Percentiles rank a stretch among this genome's conserved stretches.
phyloP scores from a whole-genome alignment of 2,888 invertebrate species.

The Macrosoma leucophasiata region DNA sequence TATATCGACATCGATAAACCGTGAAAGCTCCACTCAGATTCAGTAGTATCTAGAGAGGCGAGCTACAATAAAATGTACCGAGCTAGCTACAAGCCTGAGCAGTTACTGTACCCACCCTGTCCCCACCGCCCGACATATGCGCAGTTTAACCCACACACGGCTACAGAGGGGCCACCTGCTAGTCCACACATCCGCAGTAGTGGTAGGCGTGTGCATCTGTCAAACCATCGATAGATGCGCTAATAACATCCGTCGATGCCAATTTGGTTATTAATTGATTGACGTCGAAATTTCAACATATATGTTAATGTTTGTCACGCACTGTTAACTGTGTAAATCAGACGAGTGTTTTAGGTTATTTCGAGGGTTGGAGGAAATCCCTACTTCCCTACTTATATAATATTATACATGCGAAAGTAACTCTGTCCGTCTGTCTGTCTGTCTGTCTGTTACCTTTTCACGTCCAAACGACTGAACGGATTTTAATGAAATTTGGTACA shows the following conservation, averaged over 20 bases:
- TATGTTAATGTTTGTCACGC: too few species aligned
- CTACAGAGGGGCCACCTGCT: constrained; percentile 40
- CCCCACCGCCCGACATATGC: constrained; percentile 52
- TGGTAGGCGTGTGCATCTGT: constrained; percentile 51
- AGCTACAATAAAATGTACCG: constrained; percentile 75
- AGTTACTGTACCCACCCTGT: constrained; percentile 56
- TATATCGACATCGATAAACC: constrained; percentile 50
- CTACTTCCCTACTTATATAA: too few species aligned
- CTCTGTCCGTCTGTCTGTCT: too few species aligned
- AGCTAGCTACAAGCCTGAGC: constrained; percentile 72
- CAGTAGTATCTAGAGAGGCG: constrained; percentile 67
- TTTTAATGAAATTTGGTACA: too few species aligned
- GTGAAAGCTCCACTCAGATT: constrained; percentile 38
- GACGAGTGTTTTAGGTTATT: too few species aligned
- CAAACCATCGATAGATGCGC: constrained; percentile 46
- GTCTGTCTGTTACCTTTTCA: too few species aligned
- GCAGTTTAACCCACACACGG: constrained; percentile 47
- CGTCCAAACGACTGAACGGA: too few species aligned
- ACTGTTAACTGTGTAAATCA: too few species aligned
- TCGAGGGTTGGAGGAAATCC: too few species aligned
- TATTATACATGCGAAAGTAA: too few species aligned
- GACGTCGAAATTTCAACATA: too few species aligned
- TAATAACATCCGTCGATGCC: constrained; percentile 35
- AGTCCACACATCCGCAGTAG: constrained; percentile 41
- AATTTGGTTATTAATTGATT: constrained; percentile 49